Evolutionary conservation across 2,797 vertebrate genomes (phyloP).

Genomic region (Danio kyathit): DNA sequence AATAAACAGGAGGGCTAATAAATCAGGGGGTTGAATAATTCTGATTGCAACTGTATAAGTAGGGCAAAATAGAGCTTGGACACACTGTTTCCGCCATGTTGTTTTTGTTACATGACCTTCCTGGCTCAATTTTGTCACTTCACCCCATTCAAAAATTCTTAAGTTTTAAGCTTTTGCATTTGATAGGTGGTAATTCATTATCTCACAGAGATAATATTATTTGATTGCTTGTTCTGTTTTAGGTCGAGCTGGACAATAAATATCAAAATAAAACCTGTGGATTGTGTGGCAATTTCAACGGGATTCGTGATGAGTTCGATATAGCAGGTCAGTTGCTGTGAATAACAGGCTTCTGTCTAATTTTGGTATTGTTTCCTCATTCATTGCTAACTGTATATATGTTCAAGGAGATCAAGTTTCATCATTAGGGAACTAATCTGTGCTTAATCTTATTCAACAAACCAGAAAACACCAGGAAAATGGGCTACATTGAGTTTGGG

Average conservation of each 20-base stretch:
- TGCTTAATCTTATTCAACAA: not conserved
- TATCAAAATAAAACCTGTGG: conserved; percentile 90
- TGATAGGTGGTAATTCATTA: too few species aligned
- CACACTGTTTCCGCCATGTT: too few species aligned
- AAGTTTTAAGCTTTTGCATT: too few species aligned
- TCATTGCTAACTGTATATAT: not conserved
- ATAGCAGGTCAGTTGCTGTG: conserved; percentile 71
- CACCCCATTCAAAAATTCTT: too few species aligned
- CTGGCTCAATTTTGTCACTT: too few species aligned
- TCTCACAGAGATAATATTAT: too few species aligned
- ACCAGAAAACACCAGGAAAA: not conserved
- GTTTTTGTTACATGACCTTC: too few species aligned
- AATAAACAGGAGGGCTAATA: too few species aligned
- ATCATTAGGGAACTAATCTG: not conserved
- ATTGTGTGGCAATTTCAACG: conserved; percentile 95
- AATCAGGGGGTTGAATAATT: too few species aligned
- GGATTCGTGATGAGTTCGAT: conserved; percentile 85
- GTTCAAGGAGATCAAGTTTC: not conserved
- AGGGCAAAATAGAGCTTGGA: too few species aligned
- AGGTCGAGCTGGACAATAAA: conserved; percentile 89
- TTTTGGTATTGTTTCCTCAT: not conserved
- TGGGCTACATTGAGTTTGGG: not conserved
- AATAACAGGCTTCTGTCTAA: not conserved
- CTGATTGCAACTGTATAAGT: too few species aligned
- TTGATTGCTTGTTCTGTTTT: not conserved